Conservation (phyloP, 2,797 vertebrate species). For the Melanotaenia nigrans region DNA sequence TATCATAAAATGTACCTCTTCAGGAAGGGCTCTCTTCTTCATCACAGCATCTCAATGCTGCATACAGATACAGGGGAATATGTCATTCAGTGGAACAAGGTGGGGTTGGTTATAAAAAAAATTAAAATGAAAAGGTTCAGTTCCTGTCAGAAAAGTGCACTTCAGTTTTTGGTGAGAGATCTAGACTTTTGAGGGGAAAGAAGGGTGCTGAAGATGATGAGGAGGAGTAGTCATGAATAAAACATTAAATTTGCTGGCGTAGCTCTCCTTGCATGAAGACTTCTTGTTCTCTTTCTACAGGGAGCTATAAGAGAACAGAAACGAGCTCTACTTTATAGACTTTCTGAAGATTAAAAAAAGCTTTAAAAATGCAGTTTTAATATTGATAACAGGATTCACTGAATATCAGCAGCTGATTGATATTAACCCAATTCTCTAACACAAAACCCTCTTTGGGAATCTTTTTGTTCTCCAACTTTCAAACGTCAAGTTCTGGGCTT, state of each 20-base stretch:
- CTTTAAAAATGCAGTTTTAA: constrained; percentile 63
- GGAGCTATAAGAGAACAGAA: constrained; percentile 29
- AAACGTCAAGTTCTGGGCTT: constrained; percentile 11
- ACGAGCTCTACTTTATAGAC: constrained; percentile 35
- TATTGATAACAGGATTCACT: constrained; percentile 47
- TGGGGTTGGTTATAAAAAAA: constrained; percentile 9
- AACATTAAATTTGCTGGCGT: constrained; percentile 60
- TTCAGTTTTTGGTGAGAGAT: constrained; percentile 30
- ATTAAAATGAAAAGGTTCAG: constrained; percentile 42
- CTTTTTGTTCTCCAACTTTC: constrained; percentile 29
- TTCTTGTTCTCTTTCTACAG: constrained; percentile 41
- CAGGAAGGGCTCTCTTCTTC: too few species aligned
- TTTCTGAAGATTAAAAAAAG: constrained; percentile 54
- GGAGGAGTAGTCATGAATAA: constrained; percentile 58
- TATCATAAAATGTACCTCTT: too few species aligned
- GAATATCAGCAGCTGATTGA: constrained; percentile 52
- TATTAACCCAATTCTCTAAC: constrained; percentile 65
- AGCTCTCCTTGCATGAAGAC: constrained; percentile 44
- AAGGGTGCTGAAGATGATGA: constrained; percentile 42
- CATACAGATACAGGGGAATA: constrained; percentile 30
- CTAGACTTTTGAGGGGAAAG: constrained; percentile 25
- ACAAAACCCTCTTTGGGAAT: constrained; percentile 28
- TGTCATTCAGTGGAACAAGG: constrained; percentile 2
- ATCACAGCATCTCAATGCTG: constrained; percentile 11
- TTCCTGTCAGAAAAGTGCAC: constrained; percentile 16